A percentile compares a stretch with the other conserved stretches of the same genome.
Evolutionary conservation across 92 coral and sea anemone genomes (phyloP).

Genomic region (Palythoa grandiflora): DNA sequence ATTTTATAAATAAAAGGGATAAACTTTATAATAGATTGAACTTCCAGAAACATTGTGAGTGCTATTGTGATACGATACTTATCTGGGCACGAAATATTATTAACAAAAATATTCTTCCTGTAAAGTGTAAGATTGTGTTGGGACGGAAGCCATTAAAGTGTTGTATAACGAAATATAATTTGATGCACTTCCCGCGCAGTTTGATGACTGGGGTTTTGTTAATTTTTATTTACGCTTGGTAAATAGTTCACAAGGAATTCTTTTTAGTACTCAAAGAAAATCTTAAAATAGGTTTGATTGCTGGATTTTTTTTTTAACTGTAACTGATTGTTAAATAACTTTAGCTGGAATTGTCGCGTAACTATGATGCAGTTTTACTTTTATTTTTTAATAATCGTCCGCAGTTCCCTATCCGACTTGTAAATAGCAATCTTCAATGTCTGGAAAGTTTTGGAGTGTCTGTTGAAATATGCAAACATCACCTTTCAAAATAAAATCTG

Average conservation of each 20-base stretch:
- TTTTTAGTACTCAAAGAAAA: background rate
- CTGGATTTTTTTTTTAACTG: too few relatives aligned
- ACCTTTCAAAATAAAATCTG: slow-evolving; percentile 5
- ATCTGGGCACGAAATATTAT: background rate
- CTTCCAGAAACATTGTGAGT: background rate
- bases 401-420: background rate
- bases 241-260: slow-evolving; percentile 36
- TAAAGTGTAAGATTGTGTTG: background rate
- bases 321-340: too few relatives aligned
- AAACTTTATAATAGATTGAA: background rate
- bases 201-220: slow-evolving; percentile 9
- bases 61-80: background rate
- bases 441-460: slow-evolving; percentile 24
- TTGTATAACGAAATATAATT: background rate
- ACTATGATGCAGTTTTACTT: background rate
- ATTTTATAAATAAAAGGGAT: background rate
- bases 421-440: slow-evolving; percentile 3
- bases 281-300: background rate
- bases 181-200: background rate
- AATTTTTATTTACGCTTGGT: background rate
- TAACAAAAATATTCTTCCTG: too few relatives aligned
- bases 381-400: background rate
- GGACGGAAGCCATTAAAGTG: slow-evolving; percentile 26
- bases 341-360: too few relatives aligned
- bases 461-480: slow-evolving; percentile 18